Evolutionary conservation across 1,140 invertebrate species (phyloP), one percentile per base, ranked within the genome.

Genomic region (Bombus polaris): DNA sequence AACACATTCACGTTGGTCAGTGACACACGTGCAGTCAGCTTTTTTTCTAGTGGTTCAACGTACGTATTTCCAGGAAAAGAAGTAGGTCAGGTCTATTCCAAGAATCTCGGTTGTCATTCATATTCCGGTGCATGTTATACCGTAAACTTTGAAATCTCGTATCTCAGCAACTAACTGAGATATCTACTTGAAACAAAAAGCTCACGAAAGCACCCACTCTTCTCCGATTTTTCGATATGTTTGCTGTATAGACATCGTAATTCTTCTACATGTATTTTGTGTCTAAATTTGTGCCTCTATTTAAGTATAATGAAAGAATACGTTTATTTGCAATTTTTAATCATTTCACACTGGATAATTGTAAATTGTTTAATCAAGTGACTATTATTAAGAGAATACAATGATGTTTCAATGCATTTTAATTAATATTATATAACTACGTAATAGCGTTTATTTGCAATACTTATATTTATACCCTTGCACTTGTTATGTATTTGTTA

Each of bases 1-100:
- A 53, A 28, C 44, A 71, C 78, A 32, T 66, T 66, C 37, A 47
- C 44, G 35, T 6, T 71, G 78, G 78, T 39, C 78, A 81, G 35
- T 57, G 66, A 53, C 66, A 37, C 25, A 12, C 44, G 28, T 44
- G 18, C 18, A n/a, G 25, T 57, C 35, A 44, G 35, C 28, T 13
- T 44, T 72, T 59, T 71, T 72, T 2, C 10, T 28, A 13, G 28
- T 10, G 6, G 28, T 39, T 1, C 28, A 25, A n/a, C 32, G 65
- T 39, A 10, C 78, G 44, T 32, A 35, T n/a, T 70, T 53, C 65
- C 4, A 22, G 1, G 78, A 42, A 42, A 42, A 47, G 35, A 35
- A 81, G 57, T 81, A 5, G 79, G 68, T 73, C 79, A 25, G 35
- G 37, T 5, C 35, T 22, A 9, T 72, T 81, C n/a, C 37, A n/a